Percentiles rank a stretch among this genome's conserved stretches.
Conservation (phyloP, 2,113 vertebrate species). For the Lophotis ruficrista region DNA sequence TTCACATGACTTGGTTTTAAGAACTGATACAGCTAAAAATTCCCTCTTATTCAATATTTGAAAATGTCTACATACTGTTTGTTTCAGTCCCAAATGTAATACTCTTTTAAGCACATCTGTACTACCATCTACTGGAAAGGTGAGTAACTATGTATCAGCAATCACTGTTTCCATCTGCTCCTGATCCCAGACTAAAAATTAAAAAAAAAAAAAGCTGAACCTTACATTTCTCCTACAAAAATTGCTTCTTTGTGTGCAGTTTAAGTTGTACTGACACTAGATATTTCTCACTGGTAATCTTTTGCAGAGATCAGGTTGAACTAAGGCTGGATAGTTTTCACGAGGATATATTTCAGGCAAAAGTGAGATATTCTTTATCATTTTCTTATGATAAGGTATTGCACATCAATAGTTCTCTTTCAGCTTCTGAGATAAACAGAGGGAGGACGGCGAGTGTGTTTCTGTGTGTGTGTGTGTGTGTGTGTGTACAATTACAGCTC, state of each 20-base stretch:
- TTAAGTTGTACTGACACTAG: background rate
- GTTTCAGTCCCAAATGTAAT: slow-evolving; percentile 23
- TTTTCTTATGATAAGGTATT: background rate
- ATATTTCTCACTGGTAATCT: slow-evolving; percentile 12
- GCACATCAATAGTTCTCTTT: background rate
- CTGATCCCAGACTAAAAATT: background rate
- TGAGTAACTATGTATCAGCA: slow-evolving; percentile 66
- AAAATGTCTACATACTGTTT: slow-evolving; percentile 13
- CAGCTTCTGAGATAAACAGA: background rate
- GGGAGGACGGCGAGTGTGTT: background rate
- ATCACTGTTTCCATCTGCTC: slow-evolving; percentile 4
- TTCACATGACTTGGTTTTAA: slow-evolving; percentile 32
- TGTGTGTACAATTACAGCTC: background rate
- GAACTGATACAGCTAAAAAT: background rate
- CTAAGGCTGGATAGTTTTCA: background rate
- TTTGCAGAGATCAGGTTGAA: background rate
- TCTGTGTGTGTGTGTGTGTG: background rate
- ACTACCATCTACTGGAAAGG: slow-evolving; percentile 81
- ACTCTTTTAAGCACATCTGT: slow-evolving; percentile 75
- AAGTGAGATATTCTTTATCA: slow-evolving; percentile 1
- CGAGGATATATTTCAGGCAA: background rate
- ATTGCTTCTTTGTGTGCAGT: background rate
- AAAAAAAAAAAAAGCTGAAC: background rate
- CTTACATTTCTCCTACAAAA: background rate
- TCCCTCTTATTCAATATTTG: slow-evolving; percentile 4